A percentile compares a stretch with the other conserved stretches of the same genome.
These are phyloP conservation scores for Peucedramus taeniatus DNA, from an alignment of 2,113 vertebrate genomes.

Conservation along the genomic window DNA sequence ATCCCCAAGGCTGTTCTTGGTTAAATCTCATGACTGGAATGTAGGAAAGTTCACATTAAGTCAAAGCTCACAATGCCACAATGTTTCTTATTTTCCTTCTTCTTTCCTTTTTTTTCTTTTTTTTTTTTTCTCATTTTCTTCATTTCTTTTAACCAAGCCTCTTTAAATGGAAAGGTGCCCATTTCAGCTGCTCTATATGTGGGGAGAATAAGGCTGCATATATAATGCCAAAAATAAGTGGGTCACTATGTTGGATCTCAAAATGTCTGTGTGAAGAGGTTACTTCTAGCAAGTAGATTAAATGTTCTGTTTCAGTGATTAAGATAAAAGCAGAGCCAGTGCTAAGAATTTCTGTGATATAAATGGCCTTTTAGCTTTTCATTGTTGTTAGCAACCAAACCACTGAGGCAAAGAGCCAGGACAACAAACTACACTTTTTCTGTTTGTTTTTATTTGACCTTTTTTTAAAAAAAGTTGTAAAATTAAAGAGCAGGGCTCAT, in stretches of 20 bases:
- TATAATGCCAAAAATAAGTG: neutral
- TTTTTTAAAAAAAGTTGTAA: neutral
- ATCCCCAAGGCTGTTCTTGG: slow-evolving; percentile 58
- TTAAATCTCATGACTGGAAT: slow-evolving; percentile 65
- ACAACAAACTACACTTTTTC: neutral
- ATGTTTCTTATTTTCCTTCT: neutral
- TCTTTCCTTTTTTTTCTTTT: neutral
- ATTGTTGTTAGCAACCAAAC: slow-evolving; percentile 27
- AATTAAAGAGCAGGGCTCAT: neutral
- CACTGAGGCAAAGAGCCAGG: neutral
- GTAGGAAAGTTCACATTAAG: slow-evolving; percentile 61
- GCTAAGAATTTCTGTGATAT: neutral
- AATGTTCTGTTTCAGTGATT: neutral
- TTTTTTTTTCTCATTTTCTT: neutral
- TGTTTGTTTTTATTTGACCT: neutral
- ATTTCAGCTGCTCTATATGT: neutral
- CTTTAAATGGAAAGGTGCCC: neutral
- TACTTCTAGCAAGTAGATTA: neutral
- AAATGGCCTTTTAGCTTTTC: neutral
- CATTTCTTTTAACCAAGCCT: neutral
- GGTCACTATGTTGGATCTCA: neutral
- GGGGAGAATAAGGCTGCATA: neutral
- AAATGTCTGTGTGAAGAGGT: neutral
- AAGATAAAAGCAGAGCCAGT: neutral
- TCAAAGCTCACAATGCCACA: slow-evolving; percentile 6